These are phyloP conservation scores for Aulostomus chinensis DNA, from an alignment of 2,797 vertebrate genomes.

Conservation along the genomic window DNA sequence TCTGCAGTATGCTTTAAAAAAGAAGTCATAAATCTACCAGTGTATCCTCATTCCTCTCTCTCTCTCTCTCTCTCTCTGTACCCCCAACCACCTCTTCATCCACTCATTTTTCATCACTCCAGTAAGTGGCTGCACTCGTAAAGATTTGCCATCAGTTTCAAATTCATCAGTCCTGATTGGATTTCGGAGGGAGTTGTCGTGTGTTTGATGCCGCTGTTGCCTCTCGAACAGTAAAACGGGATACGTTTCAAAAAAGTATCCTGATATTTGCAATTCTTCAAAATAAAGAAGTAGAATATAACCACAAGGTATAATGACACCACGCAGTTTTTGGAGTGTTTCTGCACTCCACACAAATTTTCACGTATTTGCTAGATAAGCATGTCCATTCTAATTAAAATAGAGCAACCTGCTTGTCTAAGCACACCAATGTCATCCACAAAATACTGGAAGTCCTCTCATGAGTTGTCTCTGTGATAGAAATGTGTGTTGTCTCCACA, in stretches of 20 bases:
- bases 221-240: slow-evolving; percentile 22
- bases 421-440: slow-evolving; percentile 12
- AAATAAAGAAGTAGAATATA: slow-evolving; percentile 9
- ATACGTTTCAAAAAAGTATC: slow-evolving; percentile 39
- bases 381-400: slow-evolving; percentile 42
- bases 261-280: slow-evolving; percentile 17
- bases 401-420: slow-evolving; percentile 6
- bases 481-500: slow-evolving; percentile 71
- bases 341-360: slow-evolving; percentile 8
- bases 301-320: slow-evolving; percentile 11
- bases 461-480: slow-evolving; percentile 17
- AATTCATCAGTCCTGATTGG: slow-evolving; percentile 57
- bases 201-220: slow-evolving; percentile 33
- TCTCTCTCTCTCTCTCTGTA: slow-evolving; percentile 10
- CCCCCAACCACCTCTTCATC: slow-evolving; percentile 16
- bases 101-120: slow-evolving; percentile 41
- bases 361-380: slow-evolving; percentile 39
- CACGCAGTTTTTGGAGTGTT: slow-evolving; percentile 6
- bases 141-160: slow-evolving; percentile 56
- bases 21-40: slow-evolving; percentile 62
- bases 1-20: slow-evolving; percentile 66
- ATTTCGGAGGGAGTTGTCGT: slow-evolving; percentile 2
- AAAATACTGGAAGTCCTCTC: neutral
- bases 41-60: slow-evolving; percentile 37
- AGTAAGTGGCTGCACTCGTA: slow-evolving; percentile 28